Percentiles rank a stretch among this genome's conserved stretches.
Conservation (phyloP, 30 jellyfish, hydroid and myxozoan genomes). For the Morbakka virulenta region DNA sequence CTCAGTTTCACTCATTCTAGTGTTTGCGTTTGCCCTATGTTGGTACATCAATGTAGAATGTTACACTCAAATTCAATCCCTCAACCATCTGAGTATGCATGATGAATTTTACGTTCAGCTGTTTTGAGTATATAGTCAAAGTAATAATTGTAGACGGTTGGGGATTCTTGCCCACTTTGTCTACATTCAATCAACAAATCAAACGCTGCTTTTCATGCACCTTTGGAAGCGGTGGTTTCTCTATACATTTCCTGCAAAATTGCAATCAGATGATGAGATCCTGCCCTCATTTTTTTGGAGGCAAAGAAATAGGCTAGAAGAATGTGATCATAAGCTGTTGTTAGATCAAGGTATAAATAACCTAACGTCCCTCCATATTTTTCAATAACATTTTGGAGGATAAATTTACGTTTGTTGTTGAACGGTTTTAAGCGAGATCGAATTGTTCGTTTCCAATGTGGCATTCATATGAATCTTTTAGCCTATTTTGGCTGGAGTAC, state of each 20-base stretch:
- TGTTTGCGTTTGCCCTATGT: no score
- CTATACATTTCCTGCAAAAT: neutral
- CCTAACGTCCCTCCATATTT: neutral
- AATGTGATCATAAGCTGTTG: constrained; percentile 5
- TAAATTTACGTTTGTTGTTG: constrained; percentile 1
- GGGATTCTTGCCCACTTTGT: constrained; percentile 4
- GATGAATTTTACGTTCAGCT: neutral
- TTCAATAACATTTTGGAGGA: constrained; percentile 1
- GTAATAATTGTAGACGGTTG: constrained; percentile 5
- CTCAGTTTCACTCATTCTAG: no score
- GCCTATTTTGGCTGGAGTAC: neutral
- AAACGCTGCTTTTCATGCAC: neutral
- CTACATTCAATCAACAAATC: neutral
- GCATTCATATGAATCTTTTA: neutral
- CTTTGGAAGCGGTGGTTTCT: neutral
- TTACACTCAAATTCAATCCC: no score
- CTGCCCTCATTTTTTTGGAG: constrained; percentile 13
- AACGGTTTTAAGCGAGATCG: neutral
- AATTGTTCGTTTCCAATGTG: neutral
- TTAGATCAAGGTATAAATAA: neutral
- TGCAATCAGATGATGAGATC: constrained; percentile 9
- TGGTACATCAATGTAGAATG: neutral
- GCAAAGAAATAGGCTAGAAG: no score
- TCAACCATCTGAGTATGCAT: constrained; percentile 8
- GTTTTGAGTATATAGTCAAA: constrained; percentile 5